Evolutionary conservation across 2,797 vertebrate genomes (phyloP), one percentile per base, ranked within the genome.

Genomic region (Bovichtus diacanthus): DNA sequence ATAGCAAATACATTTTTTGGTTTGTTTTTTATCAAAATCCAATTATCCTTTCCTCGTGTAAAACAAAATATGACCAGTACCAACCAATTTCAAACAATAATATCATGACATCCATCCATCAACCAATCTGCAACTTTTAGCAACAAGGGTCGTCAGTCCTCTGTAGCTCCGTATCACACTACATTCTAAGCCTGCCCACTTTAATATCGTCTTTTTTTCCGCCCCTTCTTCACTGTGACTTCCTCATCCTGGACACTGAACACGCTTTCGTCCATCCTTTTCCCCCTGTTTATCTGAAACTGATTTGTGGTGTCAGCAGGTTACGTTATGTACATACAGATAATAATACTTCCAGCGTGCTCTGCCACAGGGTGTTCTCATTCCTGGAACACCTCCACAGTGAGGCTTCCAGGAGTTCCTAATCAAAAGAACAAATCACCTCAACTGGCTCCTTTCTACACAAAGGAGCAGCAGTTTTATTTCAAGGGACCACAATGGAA

Each of bases 341-440:
- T 41, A 59, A 27, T 68, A 51, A 69, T 72, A 51, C 60, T 36
- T 66, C 29, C 60, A 61, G 43, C 38, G 61, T 61, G 43, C 54
- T 55, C n/a, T 67, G n/a, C 49, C 3, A 4, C 29, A 31, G 62
- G 49, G 29, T 81, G 27, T 70, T 46, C 50, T 70, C 34, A n/a
- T 53, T 43, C 23, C 51, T 66, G 53, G 49, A 62, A 70, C 70
- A 67, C n/a, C 63, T 63, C 46, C 75, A 74, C 5, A 50, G 58
- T 38, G n/a, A 31, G 12, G 12, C 2, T 2, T 60, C 38, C 61
- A 38, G 61, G 54, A 65, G 15, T 44, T 50, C 67, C 27, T 43
- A 51, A 36, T 64, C 53, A 23, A 25, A 55, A 23, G 23, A 49
- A 4, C 15, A 8, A 12, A 41, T 18, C 10, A 29, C 38, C 50